Evolutionary conservation across 2,797 vertebrate species (phyloP), one percentile per base, ranked within the genome.

Genomic region (Anguilla obscura): DNA sequence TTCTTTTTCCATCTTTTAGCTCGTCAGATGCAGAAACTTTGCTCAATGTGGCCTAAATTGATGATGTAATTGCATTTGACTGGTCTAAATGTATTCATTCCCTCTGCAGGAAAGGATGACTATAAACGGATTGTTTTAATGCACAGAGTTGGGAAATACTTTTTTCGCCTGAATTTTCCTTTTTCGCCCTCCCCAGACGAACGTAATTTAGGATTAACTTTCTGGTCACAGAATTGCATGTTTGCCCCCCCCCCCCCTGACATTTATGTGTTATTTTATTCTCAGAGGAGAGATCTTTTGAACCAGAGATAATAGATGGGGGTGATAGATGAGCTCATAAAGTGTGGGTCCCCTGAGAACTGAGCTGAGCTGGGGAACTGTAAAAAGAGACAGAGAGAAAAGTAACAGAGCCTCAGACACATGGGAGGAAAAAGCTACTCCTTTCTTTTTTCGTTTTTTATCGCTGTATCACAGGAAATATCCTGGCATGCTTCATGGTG

Each of bases 201-300:
- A 82, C 40, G n/a, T 82, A 24, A 82, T 82, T 82, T 50, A 82
- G 8, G 40, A n/a, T n/a, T 82, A 82, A 82, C 79, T 82, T 82
- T 18, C 18, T 48, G 79, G 40, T 50, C 40, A 82, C 79, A 82
- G 79, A 82, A 82, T 50, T 50, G 79, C 45, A 50, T 82, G 79
- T 82, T 82, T 82, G 79, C 76, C 79, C 40, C 79, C 21, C 79
- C 21, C 79, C 40, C 79, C 21, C 79, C 79, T 82, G 79, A 82
- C 79, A 50, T 82, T 82, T 82, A 82, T 82, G 79, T 82, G 79
- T 82, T 48, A 82, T 82, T 82, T 21, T 82, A 82, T 82, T 82
- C 79, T 82, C n/a, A 12, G 79, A 50, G 79, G 21, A 82, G 79
- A 50, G 79, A 40, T 82, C 79, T 82, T 82, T 82, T 82, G 79